These are phyloP conservation scores for Bombus turneri DNA, from an alignment of 1,140 invertebrate genomes.

Conservation along the genomic window DNA sequence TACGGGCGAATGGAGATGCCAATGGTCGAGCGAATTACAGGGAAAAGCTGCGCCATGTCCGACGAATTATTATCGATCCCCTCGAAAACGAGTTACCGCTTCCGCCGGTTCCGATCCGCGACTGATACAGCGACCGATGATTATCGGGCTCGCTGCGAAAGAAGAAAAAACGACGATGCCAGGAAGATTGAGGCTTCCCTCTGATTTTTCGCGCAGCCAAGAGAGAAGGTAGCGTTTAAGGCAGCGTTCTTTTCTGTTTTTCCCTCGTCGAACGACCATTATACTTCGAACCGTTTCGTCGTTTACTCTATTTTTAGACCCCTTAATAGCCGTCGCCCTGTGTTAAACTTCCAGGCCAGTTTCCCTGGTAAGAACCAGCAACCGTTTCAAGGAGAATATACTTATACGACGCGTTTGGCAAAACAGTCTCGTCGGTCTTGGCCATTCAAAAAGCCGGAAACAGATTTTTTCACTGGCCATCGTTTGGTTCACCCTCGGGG, in stretches of 20 bases:
- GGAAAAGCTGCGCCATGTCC: neutral
- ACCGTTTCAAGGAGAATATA: neutral
- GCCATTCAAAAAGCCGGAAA: constrained; percentile 62
- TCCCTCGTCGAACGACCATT: neutral
- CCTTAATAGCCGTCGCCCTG: neutral
- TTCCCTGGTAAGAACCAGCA: neutral
- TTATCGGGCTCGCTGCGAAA: neutral
- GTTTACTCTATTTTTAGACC: neutral
- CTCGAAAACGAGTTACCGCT: constrained; percentile 29
- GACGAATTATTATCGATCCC: constrained; percentile 32
- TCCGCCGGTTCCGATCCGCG: constrained; percentile 9
- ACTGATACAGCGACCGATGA: constrained; percentile 12
- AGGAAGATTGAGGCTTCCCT: neutral
- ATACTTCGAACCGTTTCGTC: neutral
- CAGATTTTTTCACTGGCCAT: constrained; percentile 69
- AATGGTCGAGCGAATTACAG: constrained; percentile 28
- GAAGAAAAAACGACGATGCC: neutral
- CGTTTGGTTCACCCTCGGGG: no score
- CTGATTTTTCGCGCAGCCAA: neutral
- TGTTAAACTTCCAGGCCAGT: neutral
- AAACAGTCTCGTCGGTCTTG: constrained; percentile 49
- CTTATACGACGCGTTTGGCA: constrained; percentile 37
- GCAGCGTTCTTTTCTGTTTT: neutral
- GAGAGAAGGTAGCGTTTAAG: neutral
- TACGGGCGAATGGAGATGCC: neutral